A percentile compares a stretch with the other conserved stretches of the same genome.
Evolutionary conservation across 37 sponge, comb jelly and placozoan species (phyloP).

Genomic region (Crambe crambe): DNA sequence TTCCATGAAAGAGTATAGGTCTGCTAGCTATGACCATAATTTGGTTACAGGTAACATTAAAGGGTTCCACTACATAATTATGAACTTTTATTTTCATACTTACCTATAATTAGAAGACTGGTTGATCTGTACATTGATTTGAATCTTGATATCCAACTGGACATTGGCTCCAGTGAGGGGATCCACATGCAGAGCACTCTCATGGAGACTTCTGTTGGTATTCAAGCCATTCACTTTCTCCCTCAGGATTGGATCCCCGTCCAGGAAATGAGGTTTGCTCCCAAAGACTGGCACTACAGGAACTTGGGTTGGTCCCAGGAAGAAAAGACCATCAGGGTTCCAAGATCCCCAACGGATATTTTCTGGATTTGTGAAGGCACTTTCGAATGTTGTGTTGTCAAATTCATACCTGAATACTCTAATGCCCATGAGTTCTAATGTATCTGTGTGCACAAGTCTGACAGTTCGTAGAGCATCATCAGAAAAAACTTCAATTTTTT

Average conservation of each 20-base stretch:
- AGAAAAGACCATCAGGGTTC: slow-evolving; percentile 73
- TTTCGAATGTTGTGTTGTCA: slow-evolving; percentile 34
- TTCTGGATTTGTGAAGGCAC: slow-evolving; percentile 38
- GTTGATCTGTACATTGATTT: slow-evolving; percentile 68
- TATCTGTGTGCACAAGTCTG: slow-evolving; percentile 31
- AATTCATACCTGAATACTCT: slow-evolving; percentile 57
- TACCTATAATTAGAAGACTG: slow-evolving; percentile 36
- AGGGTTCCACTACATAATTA: too few relatives aligned
- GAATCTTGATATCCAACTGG: slow-evolving; percentile 29
- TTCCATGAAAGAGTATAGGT: too few relatives aligned
- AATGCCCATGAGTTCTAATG: slow-evolving; percentile 37
- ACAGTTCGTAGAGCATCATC: slow-evolving; percentile 74
- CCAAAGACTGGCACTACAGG: slow-evolving; percentile 72
- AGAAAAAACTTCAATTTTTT: slow-evolving; percentile 57
- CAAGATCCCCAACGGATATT: slow-evolving; percentile 76
- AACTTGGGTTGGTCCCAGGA: slow-evolving; percentile 57
- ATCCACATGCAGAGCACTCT: slow-evolving; percentile 65
- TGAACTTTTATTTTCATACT: too few relatives aligned
- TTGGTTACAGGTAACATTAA: too few relatives aligned
- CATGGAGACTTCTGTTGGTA: slow-evolving; percentile 45
- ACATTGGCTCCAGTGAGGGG: slow-evolving; percentile 66
- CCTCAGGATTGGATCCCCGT: slow-evolving; percentile 63
- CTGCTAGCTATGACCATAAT: too few relatives aligned
- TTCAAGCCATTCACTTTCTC: slow-evolving; percentile 53
- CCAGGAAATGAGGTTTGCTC: slow-evolving; percentile 88